These are phyloP conservation scores for Cerastoderma edule DNA, from an alignment of 2,888 invertebrate genomes.

Conservation along the genomic window DNA sequence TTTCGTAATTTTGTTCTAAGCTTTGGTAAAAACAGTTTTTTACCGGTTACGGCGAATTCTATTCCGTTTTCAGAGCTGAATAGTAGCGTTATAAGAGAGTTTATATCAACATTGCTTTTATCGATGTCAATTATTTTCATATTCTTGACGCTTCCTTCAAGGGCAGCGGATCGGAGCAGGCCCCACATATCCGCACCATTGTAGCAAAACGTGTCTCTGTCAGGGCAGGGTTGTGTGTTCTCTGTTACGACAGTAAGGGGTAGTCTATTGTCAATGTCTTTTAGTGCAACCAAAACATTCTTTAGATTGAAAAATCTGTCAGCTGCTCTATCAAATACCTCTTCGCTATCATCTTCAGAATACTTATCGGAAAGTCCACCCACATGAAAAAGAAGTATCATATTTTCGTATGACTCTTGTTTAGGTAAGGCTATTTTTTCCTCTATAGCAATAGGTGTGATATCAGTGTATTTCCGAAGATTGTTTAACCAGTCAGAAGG, in stretches of 20 bases:
- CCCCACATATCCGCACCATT: slow-evolving; percentile 48
- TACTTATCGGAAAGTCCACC: background rate
- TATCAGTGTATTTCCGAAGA: background rate
- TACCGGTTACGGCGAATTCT: background rate
- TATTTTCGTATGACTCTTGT: background rate
- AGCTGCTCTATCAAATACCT: background rate
- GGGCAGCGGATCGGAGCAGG: slow-evolving; percentile 27
- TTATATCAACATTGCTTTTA: background rate
- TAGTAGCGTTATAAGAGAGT: slow-evolving; percentile 42
- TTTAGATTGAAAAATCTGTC: background rate
- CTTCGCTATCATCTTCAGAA: background rate
- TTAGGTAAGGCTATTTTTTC: background rate
- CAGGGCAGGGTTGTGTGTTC: slow-evolving; percentile 5
- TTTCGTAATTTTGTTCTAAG: background rate
- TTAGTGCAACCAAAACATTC: background rate
- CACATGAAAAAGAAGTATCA: background rate
- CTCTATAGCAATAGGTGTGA: background rate
- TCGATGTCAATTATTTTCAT: slow-evolving; percentile 4
- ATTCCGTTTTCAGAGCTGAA: background rate
- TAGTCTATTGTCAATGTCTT: too few species aligned
- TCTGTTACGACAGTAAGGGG: background rate
- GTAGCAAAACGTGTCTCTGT: background rate
- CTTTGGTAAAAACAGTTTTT: background rate
- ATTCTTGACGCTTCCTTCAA: background rate
- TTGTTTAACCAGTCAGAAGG: background rate